Evolutionary conservation across 2,888 invertebrate genomes (phyloP).

Genomic region (Diarsia dahlii): DNA sequence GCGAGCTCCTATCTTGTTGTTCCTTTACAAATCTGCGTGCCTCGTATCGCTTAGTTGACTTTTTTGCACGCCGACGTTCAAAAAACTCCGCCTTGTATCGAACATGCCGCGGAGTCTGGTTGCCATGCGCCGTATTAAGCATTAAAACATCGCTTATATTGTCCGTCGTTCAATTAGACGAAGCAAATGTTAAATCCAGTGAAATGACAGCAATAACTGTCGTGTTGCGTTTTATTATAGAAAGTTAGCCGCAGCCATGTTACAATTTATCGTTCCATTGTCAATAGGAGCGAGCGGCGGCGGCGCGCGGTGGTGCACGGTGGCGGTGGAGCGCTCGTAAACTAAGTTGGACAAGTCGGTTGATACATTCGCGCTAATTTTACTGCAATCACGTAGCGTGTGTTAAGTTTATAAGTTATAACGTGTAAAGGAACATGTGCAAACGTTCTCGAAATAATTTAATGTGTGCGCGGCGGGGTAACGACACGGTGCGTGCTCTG

Average conservation of each 20-base stretch:
- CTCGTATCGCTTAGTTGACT: conserved; percentile 80
- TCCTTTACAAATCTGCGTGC: conserved; percentile 85
- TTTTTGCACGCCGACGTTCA: conserved; percentile 82
- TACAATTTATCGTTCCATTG: conserved; percentile 75
- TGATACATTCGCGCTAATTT: conserved; percentile 71
- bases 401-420: conserved; percentile 70
- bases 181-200: conserved; percentile 63
- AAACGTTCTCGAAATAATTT: conserved; percentile 81
- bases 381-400: conserved; percentile 68
- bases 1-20: conserved; percentile 78
- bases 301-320: conserved; percentile 13
- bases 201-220: conserved; percentile 66
- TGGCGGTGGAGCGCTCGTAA: conserved; percentile 47
- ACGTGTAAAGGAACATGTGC: conserved; percentile 77
- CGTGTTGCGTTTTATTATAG: conserved; percentile 70
- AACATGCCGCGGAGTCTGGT: conserved; percentile 73
- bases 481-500: conserved; percentile 67
- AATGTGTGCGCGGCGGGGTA: conserved; percentile 72
- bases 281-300: conserved; percentile 56
- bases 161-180: conserved; percentile 58
- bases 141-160: conserved; percentile 61
- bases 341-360: conserved; percentile 59
- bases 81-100: conserved; percentile 80
- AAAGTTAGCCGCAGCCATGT: conserved; percentile 67
- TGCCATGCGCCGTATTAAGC: conserved; percentile 65